These are phyloP conservation scores for Montipora cactus DNA, from an alignment of 64 coral and sea anemone species.

Conservation along the genomic window DNA sequence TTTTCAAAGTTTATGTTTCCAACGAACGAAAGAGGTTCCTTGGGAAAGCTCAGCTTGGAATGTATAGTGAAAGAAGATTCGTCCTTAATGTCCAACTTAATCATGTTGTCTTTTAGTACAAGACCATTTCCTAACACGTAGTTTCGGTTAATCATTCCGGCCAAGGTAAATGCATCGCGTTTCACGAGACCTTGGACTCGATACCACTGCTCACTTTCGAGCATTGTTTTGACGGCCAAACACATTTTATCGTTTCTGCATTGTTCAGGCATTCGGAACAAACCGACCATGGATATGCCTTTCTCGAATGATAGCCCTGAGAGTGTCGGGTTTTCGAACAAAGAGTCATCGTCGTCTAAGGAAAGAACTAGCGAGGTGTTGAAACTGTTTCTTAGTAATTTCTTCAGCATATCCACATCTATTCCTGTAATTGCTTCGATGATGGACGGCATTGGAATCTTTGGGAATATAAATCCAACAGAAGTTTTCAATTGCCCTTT, in stretches of 20 bases:
- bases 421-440: constrained; percentile 92
- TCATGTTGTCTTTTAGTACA: constrained; percentile 80
- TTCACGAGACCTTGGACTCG: constrained; percentile 86
- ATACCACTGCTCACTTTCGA: constrained; percentile 89
- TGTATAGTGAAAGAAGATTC: constrained; percentile 61
- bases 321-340: constrained; percentile 87
- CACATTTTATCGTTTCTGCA: constrained; percentile 81
- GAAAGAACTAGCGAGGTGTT: constrained; percentile 92
- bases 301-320: constrained; percentile 79
- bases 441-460: constrained; percentile 88
- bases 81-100: constrained; percentile 71
- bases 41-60: constrained; percentile 69
- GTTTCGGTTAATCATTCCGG: constrained; percentile 70
- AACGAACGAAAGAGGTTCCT: constrained; percentile 76
- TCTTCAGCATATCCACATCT: constrained; percentile 64
- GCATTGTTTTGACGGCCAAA: constrained; percentile 61
- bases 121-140: constrained; percentile 86
- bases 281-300: constrained; percentile 82
- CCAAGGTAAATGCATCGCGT: constrained; percentile 63
- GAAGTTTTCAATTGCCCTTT: constrained; percentile 78
- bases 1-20: constrained; percentile 81
- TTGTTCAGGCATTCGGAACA: constrained; percentile 84
- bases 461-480: constrained; percentile 89
- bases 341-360: constrained; percentile 71
- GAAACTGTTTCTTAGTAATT: constrained; percentile 81